Percentiles rank a stretch among this genome's conserved stretches.
Evolutionary conservation across 2,113 vertebrate species (phyloP).

Genomic region (Acrocephalus kingi): DNA sequence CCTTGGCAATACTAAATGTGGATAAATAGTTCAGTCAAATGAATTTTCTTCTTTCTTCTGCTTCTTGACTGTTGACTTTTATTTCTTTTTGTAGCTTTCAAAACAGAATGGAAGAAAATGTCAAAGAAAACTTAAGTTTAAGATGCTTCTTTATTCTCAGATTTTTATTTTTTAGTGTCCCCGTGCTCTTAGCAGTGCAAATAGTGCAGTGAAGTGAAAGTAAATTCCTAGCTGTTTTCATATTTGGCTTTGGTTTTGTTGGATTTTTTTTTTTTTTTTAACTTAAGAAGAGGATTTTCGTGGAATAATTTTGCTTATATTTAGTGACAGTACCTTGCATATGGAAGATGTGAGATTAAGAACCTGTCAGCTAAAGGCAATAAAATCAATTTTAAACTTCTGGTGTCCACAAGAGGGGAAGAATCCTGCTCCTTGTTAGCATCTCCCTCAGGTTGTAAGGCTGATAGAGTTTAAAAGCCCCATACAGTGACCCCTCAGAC

Average conservation of each 20-base stretch:
- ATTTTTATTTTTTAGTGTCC: background rate
- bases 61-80: background rate
- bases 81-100: background rate
- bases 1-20: slow-evolving; percentile 26
- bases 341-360: background rate
- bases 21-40: slow-evolving; percentile 15
- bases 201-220: background rate
- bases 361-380: background rate
- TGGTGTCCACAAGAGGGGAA: background rate
- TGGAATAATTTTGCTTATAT: background rate
- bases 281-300: background rate
- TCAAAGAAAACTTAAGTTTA: background rate
- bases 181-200: background rate
- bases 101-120: slow-evolving; percentile 7
- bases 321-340: background rate
- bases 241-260: background rate
- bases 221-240: background rate
- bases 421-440: background rate
- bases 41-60: background rate
- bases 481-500: background rate
- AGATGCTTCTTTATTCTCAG: background rate
- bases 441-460: background rate
- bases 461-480: background rate
- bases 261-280: background rate
- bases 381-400: slow-evolving; percentile 24